phyloP scores from a whole-genome alignment of 2,888 invertebrate genomes.

The Platycheirus rosarum region DNA sequence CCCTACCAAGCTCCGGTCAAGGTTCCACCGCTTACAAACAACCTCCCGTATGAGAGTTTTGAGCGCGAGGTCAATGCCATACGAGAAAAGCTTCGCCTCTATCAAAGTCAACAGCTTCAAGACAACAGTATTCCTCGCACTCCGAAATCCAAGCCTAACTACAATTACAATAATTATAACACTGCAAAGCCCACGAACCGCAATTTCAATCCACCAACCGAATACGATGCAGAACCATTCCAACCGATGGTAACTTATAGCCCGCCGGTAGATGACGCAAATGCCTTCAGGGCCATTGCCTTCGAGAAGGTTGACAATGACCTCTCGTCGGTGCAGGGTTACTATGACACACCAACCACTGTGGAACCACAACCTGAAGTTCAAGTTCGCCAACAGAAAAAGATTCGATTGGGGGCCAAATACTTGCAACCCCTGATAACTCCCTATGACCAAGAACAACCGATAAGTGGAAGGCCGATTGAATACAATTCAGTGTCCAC shows the following conservation, averaged over 20 bases:
- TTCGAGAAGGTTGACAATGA: conserved; percentile 83
- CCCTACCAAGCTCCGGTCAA: conserved; percentile 61
- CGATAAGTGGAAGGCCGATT: conserved; percentile 80
- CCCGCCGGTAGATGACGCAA: conserved; percentile 80
- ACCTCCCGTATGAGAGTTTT: conserved; percentile 83
- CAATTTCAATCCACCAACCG: conserved; percentile 79
- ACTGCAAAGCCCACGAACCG: conserved; percentile 81
- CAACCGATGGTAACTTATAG: conserved; percentile 85
- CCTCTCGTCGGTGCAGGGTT: conserved; percentile 45
- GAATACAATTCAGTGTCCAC: conserved; percentile 85
- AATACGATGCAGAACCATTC: conserved; percentile 85
- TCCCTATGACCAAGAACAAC: conserved; percentile 78
- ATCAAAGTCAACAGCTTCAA: conserved; percentile 84
- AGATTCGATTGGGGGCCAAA: conserved; percentile 79
- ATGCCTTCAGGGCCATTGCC: conserved; percentile 81
- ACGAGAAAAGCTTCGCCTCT: conserved; percentile 86
- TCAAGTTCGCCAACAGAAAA: conserved; percentile 77
- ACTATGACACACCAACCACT: conserved; percentile 46
- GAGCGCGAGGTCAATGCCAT: conserved; percentile 87
- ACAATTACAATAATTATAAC: conserved; percentile 90
- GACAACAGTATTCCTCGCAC: conserved; percentile 80
- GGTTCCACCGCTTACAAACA: conserved; percentile 64
- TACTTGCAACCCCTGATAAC: conserved; percentile 68
- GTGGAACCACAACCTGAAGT: conserved; percentile 63
- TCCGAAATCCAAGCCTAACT: conserved; percentile 84